Percentiles rank a stretch among this genome's conserved stretches.
phyloP scores from a whole-genome alignment of 2,113 vertebrate species.

The Heterotis niloticus region DNA sequence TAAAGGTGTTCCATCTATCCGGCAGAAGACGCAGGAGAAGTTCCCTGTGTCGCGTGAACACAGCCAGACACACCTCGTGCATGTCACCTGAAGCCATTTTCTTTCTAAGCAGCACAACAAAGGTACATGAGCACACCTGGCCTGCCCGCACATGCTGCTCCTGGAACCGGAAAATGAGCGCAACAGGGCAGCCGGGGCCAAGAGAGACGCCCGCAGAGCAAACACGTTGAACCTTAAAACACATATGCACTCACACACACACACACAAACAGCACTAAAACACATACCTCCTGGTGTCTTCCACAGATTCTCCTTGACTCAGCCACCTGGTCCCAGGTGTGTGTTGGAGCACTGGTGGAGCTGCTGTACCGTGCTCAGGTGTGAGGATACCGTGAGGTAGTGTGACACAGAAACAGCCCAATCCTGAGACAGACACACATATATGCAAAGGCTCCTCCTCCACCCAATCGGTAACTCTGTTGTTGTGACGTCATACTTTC shows the following conservation, averaged over 20 bases:
- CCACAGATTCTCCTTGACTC: background rate
- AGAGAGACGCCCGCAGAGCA: background rate
- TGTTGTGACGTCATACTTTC: constrained; percentile 3
- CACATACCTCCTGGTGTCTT: background rate
- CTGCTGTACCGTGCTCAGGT: background rate
- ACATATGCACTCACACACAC: background rate
- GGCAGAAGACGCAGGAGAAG: background rate
- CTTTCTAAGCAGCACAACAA: background rate
- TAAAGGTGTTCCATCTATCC: too few species aligned
- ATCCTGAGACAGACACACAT: background rate
- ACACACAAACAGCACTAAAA: background rate
- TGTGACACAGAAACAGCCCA: background rate
- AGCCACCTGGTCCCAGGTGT: background rate
- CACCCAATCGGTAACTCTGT: constrained; percentile 1
- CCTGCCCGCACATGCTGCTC: background rate
- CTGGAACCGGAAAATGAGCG: background rate
- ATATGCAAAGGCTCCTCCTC: background rate
- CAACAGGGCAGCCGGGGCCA: background rate
- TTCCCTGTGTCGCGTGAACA: background rate
- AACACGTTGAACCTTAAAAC: background rate
- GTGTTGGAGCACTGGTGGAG: background rate
- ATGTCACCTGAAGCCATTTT: background rate
- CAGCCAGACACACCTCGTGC: background rate
- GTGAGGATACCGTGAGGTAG: background rate
- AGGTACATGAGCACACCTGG: background rate